A percentile compares a stretch with the other conserved stretches of the same genome.
Evolutionary conservation across 2,888 invertebrate species (phyloP).

Genomic region (Cephus pulcher): DNA sequence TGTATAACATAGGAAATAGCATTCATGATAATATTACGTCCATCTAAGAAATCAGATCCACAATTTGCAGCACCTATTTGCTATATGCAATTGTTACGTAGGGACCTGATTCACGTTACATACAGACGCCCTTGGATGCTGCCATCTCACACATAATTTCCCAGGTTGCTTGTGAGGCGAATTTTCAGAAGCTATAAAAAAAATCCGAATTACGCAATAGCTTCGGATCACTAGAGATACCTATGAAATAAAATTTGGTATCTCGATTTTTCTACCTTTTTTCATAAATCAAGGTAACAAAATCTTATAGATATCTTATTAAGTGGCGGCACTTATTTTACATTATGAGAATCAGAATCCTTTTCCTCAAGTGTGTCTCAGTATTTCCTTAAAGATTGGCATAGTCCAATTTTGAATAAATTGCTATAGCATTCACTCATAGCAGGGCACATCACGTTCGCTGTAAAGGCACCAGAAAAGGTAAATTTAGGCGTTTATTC

Average conservation of each 20-base stretch:
- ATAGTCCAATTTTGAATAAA: no score
- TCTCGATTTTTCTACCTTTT: no score
- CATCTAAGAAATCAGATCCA: not conserved
- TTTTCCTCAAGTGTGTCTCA: not conserved
- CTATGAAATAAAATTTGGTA: no score
- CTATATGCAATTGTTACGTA: not conserved
- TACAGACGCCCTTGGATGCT: no score
- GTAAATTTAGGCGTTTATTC: no score
- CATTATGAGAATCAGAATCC: not conserved
- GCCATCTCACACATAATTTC: no score
- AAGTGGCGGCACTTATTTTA: not conserved
- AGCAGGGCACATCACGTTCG: no score
- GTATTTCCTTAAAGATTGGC: not conserved
- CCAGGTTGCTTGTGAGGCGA: not conserved
- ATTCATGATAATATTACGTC: not conserved
- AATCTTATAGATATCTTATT: not conserved
- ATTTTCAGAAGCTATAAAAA: no score
- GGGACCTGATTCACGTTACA: not conserved
- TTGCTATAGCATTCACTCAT: no score
- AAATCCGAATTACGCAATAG: no score
- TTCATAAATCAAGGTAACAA: not conserved
- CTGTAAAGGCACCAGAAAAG: no score
- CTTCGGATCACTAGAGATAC: no score
- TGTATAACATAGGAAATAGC: not conserved
- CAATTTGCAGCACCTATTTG: not conserved